Base-by-base conservation (phyloP, 2,797 vertebrate genomes). In the Enteromius argenteus region DNA sequence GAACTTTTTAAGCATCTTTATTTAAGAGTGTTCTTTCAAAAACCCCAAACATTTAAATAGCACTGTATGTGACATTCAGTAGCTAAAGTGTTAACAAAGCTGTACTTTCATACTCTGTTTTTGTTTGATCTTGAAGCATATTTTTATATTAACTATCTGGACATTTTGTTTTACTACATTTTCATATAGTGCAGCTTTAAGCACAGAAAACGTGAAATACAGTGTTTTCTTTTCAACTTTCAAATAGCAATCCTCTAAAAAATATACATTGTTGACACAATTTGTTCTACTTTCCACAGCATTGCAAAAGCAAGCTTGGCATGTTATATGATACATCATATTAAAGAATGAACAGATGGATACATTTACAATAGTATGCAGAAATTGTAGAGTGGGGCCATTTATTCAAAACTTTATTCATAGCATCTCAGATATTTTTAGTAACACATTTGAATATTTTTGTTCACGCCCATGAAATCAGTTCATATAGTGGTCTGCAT, bases 131-230 rank as follows among this genome's bases (percentile, higher is more conserved):
- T 60, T 80, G 13, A 81, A 88, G 78, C 92, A 86, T 92, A 91
- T 91, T 92, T 91, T 92, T 92, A 49, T 93, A 93, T 84, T 91
- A 91, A 89, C 51, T 88, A 68, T 85, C 51, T 80, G n/a, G 56
- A 62, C n/a, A 32, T 9, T 73, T 64, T 32, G 30, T 17, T 8
- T 79, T 67, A 23, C 78, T 79, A 75, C 4, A 39, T 35, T 67
- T 85, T 85, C 11, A 62, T 67, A 73, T 79, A 60, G 27, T 60
- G 27, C 42, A 35, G 53, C 27, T 60, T 81, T 76, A 62, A 62
- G 37, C 23, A 71, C 51, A 81, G 27, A n/a, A 78, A 64, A 46
- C 15, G 19, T 46, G 0, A 80, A 37, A 79, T 27, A 42, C 15
- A 53, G 13, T 74, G 27, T 85, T 68, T 39, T 67, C 13, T 44